Evolutionary conservation across 2,797 vertebrate species (phyloP).

Genomic region (Hozukius guyotensis): DNA sequence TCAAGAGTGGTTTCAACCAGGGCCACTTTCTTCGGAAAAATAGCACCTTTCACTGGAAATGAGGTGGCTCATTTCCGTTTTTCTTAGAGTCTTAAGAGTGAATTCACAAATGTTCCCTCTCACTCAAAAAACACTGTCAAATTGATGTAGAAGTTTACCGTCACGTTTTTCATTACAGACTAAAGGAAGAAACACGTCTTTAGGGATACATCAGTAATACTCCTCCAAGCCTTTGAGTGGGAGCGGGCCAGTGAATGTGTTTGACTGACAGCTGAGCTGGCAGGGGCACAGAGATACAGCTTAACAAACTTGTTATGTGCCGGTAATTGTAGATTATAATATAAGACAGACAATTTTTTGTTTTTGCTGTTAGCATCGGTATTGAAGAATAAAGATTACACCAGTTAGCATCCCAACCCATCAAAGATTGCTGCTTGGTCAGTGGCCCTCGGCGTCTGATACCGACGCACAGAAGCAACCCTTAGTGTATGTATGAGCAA

Average conservation of each 20-base stretch:
- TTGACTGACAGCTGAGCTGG: conserved; percentile 1
- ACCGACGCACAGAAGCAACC: neutral
- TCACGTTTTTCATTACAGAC: neutral
- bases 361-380: neutral
- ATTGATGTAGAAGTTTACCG: neutral
- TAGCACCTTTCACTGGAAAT: neutral
- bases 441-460: neutral
- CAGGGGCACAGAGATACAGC: neutral
- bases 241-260: neutral
- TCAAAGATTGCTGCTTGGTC: neutral
- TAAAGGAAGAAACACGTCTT: neutral
- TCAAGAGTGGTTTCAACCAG: neutral
- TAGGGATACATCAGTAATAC: neutral
- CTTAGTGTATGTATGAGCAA: neutral
- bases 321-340: neutral
- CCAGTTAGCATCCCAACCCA: neutral
- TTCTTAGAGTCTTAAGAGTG: neutral
- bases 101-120: neutral
- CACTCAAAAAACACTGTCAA: neutral
- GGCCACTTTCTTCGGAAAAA: neutral
- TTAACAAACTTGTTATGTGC: neutral
- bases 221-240: neutral
- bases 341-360: too few species aligned
- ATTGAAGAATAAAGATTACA: neutral
- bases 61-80: neutral